Evolutionary conservation across 2,888 invertebrate genomes (phyloP), one percentile per base, ranked within the genome.

Genomic region (Metopia argyrocephala): DNA sequence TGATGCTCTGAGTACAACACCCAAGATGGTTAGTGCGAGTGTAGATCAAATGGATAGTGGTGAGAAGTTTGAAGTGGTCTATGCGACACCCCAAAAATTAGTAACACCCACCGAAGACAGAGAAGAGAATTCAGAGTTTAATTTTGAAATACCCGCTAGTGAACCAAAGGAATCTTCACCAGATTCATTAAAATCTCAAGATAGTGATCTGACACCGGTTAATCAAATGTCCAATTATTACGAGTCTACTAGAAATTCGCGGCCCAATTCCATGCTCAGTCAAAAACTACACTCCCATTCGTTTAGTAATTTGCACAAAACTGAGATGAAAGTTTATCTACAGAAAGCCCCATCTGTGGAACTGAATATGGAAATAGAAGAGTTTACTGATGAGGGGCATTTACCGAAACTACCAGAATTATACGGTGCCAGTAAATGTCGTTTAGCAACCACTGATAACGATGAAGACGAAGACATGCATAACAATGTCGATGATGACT

Each of bases 261-360:
- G 79, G 15, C 69, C 79, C 3, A 83, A 79, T 7, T 50, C 75
- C 3, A 84, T 84, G 38, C 69, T 86, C 0, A 82, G 82, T 18
- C 85, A 85, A 9, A 89, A 87, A 6, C 86, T 84, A 46, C 87
- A 89, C 59, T 91, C 91, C 0, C 86, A 88, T 66, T 91, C 90
- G 1, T 89, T 86, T 3, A 86, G 87, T 71, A 90, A 90, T 83
- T 82, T 90, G 18, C 89, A 90, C 74, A 86, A 88, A 28, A 85
- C 89, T 3, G 90, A 90, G 76, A 78, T 90, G 0, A 88, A 87
- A 27, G 86, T 90, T 0, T 89, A 85, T 75, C 83, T 90, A 3
- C 87, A 89, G 62, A 89, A 88, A 78, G 86, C 89, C 2, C 89
- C 90, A 20, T 90, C 90, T 5, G 84, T 90, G 82, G 85, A 87